Evolutionary conservation across 2,113 vertebrate genomes (phyloP).

Genomic region (Poeciliopsis occidentalis): DNA sequence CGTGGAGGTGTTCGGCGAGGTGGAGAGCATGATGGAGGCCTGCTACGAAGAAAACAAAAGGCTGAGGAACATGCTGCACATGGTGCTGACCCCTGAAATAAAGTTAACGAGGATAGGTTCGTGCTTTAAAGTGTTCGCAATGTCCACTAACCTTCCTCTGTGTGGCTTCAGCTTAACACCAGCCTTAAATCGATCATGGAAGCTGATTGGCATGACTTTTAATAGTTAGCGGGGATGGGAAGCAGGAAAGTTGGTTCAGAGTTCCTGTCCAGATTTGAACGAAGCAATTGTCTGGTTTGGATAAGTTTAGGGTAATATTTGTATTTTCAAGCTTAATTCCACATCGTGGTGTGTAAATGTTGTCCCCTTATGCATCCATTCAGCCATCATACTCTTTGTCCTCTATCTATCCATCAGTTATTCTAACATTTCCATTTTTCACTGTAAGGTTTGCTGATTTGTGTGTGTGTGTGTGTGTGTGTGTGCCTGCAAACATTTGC

Average conservation of each 20-base stretch:
- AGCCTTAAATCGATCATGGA: not conserved
- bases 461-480: not conserved
- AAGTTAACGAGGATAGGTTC: slow-evolving; percentile 44
- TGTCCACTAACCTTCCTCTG: not conserved
- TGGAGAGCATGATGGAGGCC: slow-evolving; percentile 35
- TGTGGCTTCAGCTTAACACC: not conserved
- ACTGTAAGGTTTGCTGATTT: not conserved
- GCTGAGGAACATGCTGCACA: slow-evolving; percentile 30
- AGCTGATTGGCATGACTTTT: not conserved
- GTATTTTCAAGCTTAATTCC: too few relatives aligned
- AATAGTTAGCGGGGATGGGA: too few relatives aligned
- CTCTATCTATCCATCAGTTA: not conserved
- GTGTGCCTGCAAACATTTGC: not conserved
- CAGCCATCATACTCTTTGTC: too few relatives aligned
- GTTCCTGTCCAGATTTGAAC: not conserved
- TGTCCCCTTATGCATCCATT: too few relatives aligned
- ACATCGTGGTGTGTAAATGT: too few relatives aligned
- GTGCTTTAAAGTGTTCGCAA: slow-evolving; percentile 7
- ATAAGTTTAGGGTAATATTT: too few relatives aligned
- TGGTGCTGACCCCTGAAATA: slow-evolving; percentile 41
- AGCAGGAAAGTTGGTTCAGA: not conserved
- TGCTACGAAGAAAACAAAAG: slow-evolving; percentile 57
- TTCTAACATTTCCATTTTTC: not conserved
- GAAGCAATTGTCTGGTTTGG: too few relatives aligned
- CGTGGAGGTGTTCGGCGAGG: slow-evolving; percentile 44